Percentiles rank a stretch among this genome's conserved stretches.
Evolutionary conservation across 30 jellyfish, hydroid and myxozoan genomes (phyloP).

Genomic region (Sanderia malayensis): DNA sequence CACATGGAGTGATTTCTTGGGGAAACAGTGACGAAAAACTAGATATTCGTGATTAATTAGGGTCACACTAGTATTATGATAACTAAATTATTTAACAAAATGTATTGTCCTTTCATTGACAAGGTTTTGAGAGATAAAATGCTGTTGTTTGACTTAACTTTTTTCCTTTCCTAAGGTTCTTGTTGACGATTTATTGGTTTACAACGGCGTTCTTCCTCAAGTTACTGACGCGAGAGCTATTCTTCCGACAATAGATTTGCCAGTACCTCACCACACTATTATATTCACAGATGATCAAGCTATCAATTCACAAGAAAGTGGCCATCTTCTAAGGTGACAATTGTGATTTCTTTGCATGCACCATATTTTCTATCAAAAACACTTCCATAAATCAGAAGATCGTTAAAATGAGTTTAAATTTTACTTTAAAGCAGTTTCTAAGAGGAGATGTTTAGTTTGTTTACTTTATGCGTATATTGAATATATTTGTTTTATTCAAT

Average conservation of each 20-base stretch:
- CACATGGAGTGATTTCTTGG: too few relatives aligned
- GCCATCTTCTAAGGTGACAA: slow-evolving; percentile 52
- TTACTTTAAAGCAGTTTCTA: too few relatives aligned
- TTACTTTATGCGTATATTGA: background rate
- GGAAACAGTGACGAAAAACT: too few relatives aligned
- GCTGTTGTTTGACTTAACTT: too few relatives aligned
- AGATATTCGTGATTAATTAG: too few relatives aligned
- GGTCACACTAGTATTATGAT: too few relatives aligned
- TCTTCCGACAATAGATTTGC: slow-evolving; percentile 74
- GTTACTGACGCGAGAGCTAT: slow-evolving; percentile 75
- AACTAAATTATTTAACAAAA: too few relatives aligned
- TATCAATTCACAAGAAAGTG: slow-evolving; percentile 29
- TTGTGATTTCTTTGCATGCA: background rate
- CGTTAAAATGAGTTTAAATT: background rate
- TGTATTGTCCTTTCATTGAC: too few relatives aligned
- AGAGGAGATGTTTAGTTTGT: background rate
- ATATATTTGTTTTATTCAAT: background rate
- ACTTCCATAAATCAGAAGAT: background rate
- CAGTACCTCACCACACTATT: slow-evolving; percentile 76
- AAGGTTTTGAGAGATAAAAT: too few relatives aligned
- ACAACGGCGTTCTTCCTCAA: slow-evolving; percentile 89
- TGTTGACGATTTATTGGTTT: slow-evolving; percentile 91
- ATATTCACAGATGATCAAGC: slow-evolving; percentile 70
- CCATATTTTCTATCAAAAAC: background rate
- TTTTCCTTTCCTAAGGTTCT: slow-evolving; percentile 14